Evolutionary conservation across 2,888 invertebrate species (phyloP), one percentile per base, ranked within the genome.

Genomic region (Tachina grossa): DNA sequence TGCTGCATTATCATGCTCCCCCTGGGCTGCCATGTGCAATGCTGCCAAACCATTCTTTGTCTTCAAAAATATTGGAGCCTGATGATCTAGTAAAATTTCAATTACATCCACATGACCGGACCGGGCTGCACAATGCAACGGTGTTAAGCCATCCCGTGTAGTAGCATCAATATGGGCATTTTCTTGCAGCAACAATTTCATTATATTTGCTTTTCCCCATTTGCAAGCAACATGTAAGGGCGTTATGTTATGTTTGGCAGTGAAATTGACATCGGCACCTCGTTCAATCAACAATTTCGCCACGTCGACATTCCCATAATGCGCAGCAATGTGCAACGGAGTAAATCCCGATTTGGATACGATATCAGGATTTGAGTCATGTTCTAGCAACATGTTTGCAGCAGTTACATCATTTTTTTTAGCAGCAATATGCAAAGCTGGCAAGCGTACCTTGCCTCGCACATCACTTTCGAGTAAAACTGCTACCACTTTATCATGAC

Each of bases 341-440:
- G 99, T 99, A 93, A 99, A 99, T 41, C 99, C 99, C 86, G 98
- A 98, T 93, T 98, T 99, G 2, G 98, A 98, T 81, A 98, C 97
- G 4, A 98, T 97, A 93, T 99, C 99, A 0, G 99, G 98, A 93
- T 98, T 98, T 92, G 98, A 98, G 93, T 98, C 98, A 94, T 98
- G 97, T 87, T 99, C 94, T 55, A 99, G 94, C 55, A 99, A 94
- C 76, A 99, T 93, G 14, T 97, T 96, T 3, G 99, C 99, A 6
- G 99, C 98, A 93, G 98, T 98, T 82, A 98, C 97, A 91, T 99
- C 99, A 92, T 99, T 98, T 91, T 99, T 99, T 93, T 99, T 99
- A 65, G 99, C 99, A 19, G 99, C 99, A 88, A 99, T 99, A 93
- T 99, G 99, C 76, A 99, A 94, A 1, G 99, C 99, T 1, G 99